Percentiles rank a stretch among this genome's conserved stretches.
Evolutionary conservation across 2,797 vertebrate genomes (phyloP).

Genomic region (Chelidonichthys spinosus): DNA sequence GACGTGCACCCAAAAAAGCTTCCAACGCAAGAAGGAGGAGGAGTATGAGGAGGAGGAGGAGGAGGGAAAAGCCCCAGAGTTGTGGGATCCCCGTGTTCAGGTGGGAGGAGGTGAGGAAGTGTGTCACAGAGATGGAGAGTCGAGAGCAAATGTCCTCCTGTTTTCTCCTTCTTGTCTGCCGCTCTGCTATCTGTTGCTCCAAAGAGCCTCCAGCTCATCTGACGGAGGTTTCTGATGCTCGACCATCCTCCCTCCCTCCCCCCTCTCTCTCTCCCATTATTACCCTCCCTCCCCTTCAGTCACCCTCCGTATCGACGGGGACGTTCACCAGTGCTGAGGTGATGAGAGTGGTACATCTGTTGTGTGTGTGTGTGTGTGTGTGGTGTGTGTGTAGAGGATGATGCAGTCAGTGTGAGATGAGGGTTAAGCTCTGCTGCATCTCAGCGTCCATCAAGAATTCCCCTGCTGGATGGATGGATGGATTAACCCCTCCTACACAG

Average conservation of each 20-base stretch:
- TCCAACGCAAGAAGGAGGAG: conserved; percentile 14
- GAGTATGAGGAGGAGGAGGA: neutral
- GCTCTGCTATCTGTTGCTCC: conserved; percentile 58
- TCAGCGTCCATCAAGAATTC: conserved; percentile 72
- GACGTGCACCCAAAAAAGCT: neutral
- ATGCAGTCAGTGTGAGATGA: conserved; percentile 66
- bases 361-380: conserved; percentile 29
- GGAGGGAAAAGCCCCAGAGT: conserved; percentile 39
- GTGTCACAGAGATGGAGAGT: conserved; percentile 27
- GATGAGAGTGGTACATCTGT: conserved; percentile 72
- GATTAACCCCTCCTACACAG: conserved; percentile 75
- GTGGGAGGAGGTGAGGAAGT: conserved; percentile 18
- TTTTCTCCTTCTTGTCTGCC: conserved; percentile 19
- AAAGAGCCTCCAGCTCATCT: conserved; percentile 48
- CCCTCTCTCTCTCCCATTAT: neutral
- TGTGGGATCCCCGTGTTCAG: conserved; percentile 40
- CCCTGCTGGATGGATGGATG: conserved; percentile 54
- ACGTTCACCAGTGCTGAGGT: conserved; percentile 64
- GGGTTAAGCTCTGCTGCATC: conserved; percentile 82
- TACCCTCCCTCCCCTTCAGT: neutral
- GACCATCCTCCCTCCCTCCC: conserved; percentile 11
- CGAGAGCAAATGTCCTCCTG: conserved; percentile 2
- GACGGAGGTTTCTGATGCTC: conserved; percentile 50
- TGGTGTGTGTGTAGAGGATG: conserved; percentile 56
- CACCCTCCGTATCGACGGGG: conserved; percentile 44